Evolutionary conservation across 2,113 vertebrate genomes (phyloP).

Genomic region (Corvus hawaiiensis): DNA sequence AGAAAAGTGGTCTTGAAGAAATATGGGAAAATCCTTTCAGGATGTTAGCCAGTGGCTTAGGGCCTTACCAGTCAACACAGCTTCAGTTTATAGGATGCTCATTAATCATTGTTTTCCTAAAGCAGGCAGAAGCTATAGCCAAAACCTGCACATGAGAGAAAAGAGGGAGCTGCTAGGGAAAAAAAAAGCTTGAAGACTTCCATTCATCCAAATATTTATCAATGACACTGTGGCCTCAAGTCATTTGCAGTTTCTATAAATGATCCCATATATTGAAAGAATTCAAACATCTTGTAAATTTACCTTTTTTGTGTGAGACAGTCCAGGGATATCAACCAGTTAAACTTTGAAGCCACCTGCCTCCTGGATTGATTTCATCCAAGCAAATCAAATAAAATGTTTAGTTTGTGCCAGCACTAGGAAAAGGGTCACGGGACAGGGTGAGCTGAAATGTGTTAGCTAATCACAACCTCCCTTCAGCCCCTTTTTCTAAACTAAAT

Average conservation of each 20-base stretch:
- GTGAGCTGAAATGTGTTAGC: neutral
- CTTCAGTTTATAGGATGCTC: neutral
- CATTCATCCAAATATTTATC: neutral
- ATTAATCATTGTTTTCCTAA: neutral
- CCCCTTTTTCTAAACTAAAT: conserved; percentile 41
- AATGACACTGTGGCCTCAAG: neutral
- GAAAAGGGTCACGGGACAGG: conserved; percentile 9
- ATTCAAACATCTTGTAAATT: neutral
- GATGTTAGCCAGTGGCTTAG: neutral
- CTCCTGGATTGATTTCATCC: neutral
- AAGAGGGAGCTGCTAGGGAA: neutral
- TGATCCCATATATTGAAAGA: neutral
- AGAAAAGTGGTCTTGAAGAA: neutral
- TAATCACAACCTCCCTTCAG: conserved; percentile 39
- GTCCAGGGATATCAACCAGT: neutral
- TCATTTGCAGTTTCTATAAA: neutral
- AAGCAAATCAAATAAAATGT: neutral
- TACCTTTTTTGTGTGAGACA: neutral
- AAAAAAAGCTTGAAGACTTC: neutral
- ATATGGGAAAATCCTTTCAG: neutral
- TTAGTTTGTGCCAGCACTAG: neutral
- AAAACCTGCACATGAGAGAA: neutral
- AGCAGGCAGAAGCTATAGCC: neutral
- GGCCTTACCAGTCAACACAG: neutral
- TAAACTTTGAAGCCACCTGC: neutral